phyloP scores from a whole-genome alignment of 2,797 vertebrate genomes.

The Halcyon leucocephala region DNA sequence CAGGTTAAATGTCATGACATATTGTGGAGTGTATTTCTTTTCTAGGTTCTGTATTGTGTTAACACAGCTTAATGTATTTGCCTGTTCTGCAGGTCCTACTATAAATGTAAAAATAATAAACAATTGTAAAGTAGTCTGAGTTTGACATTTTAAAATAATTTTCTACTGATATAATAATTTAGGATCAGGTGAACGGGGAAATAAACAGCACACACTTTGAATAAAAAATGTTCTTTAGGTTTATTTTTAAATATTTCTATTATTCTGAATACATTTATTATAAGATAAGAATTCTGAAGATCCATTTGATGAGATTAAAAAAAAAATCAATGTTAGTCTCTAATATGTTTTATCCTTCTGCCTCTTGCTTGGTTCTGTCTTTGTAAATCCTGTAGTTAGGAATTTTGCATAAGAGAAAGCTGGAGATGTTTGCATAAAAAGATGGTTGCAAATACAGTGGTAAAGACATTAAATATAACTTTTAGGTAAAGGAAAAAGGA shows the following conservation, averaged over 20 bases:
- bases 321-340: not conserved
- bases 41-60: constrained; percentile 7
- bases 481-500: constrained; percentile 2
- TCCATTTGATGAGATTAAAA: not conserved
- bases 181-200: not conserved
- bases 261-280: constrained; percentile 1
- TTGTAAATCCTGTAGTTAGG: not conserved
- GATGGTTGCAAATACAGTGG: not conserved
- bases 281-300: constrained; percentile 1
- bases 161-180: not conserved
- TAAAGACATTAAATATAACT: constrained; percentile 6
- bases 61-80: not conserved
- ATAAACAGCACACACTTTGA: not conserved
- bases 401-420: not conserved
- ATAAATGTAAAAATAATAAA: constrained; percentile 34
- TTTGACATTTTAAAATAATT: constrained; percentile 27
- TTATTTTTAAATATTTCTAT: not conserved
- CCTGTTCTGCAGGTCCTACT: constrained; percentile 1
- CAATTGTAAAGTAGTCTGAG: not conserved
- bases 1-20: constrained; percentile 22
- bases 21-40: not conserved
- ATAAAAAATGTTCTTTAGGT: not conserved
- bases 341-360: not conserved
- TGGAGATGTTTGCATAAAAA: not conserved
- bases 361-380: not conserved